Evolutionary conservation across 2,888 invertebrate genomes (phyloP), one percentile per base, ranked within the genome.

Genomic region (Polydrusus pterygomalis): DNA sequence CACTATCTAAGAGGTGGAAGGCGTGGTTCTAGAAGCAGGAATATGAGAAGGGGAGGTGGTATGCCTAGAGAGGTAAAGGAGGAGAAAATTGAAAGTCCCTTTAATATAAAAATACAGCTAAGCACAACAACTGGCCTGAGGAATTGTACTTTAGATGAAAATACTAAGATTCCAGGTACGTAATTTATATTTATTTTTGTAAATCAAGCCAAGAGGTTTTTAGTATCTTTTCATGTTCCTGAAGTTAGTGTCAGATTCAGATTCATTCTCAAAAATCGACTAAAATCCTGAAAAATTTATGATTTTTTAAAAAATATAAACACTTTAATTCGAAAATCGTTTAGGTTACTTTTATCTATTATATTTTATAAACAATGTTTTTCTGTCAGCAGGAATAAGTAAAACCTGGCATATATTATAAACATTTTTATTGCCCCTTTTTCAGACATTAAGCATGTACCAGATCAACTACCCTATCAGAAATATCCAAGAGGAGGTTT

Each of bases 51-150:
- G 18, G 63, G 63, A 25, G 62, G 62, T 0, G 18, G 54, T 13
- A 67, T 45, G 7, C 18, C 34, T 56, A 64, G 60, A 15, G 43
- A 69, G 15, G 11, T 3, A 43, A 63, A 30, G 13, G 54, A 71
- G 11, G 70, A 71, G 40, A 72, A 65, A 67, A 78, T 81, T 18
- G 77, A 79, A 60, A 80, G 82, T 65, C 82, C 81, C 1, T 40
- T 78, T 8, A 84, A 85, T 77, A 84, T 86, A 67, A 83, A 82
- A 71, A 80, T 86, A 9, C 81, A 85, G 76, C 64, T 84, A 40
- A 81, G 79, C 9, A 82, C 80, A n/a, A 79, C 81, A 40, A 82
- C 84, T 17, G 85, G 85, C 9, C 77, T 81, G 70, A 80, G 84
- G 58, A 84, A 78, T 73, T 85, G 81, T 73, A 78, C 73, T 10